A percentile compares a stretch with the other conserved stretches of the same genome.
These are phyloP conservation scores for Hapalemur alaotrensis DNA, from an alignment of 2,797 vertebrate species.

Conservation along the genomic window DNA sequence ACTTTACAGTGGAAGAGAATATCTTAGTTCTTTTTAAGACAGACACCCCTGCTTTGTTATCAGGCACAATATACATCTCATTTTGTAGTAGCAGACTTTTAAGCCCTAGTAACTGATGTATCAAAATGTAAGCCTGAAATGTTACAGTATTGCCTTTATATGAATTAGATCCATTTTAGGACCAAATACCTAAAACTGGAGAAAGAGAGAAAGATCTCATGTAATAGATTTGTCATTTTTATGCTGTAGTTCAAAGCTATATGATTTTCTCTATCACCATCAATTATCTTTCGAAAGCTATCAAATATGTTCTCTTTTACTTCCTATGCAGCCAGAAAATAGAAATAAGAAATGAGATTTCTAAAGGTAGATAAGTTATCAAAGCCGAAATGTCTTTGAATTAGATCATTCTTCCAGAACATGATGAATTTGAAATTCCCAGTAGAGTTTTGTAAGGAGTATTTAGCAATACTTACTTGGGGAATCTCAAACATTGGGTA, in stretches of 20 bases:
- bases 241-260: slow-evolving; percentile 49
- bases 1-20: background rate
- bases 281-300: slow-evolving; percentile 64
- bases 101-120: slow-evolving; percentile 1
- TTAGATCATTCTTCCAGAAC: slow-evolving; percentile 45
- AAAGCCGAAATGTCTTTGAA: slow-evolving; percentile 57
- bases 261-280: slow-evolving; percentile 56
- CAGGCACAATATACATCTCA: background rate
- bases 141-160: slow-evolving; percentile 14
- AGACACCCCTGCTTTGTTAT: background rate
- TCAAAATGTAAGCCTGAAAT: slow-evolving; percentile 27
- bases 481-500: background rate
- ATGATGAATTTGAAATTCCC: slow-evolving; percentile 52
- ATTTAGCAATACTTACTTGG: background rate
- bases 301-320: slow-evolving; percentile 36
- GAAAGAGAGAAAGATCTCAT: background rate
- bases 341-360: slow-evolving; percentile 56
- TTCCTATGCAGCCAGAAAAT: slow-evolving; percentile 45
- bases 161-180: slow-evolving; percentile 53
- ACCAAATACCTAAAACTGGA: background rate
- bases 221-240: slow-evolving; percentile 68
- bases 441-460: background rate
- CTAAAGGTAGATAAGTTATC: slow-evolving; percentile 44
- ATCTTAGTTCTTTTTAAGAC: background rate
- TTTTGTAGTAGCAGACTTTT: slow-evolving; percentile 13